Percentiles rank a stretch among this genome's conserved stretches.
These are phyloP conservation scores for Chrysotoxum bicinctum DNA, from an alignment of 2,888 invertebrate genomes.

Conservation along the genomic window DNA sequence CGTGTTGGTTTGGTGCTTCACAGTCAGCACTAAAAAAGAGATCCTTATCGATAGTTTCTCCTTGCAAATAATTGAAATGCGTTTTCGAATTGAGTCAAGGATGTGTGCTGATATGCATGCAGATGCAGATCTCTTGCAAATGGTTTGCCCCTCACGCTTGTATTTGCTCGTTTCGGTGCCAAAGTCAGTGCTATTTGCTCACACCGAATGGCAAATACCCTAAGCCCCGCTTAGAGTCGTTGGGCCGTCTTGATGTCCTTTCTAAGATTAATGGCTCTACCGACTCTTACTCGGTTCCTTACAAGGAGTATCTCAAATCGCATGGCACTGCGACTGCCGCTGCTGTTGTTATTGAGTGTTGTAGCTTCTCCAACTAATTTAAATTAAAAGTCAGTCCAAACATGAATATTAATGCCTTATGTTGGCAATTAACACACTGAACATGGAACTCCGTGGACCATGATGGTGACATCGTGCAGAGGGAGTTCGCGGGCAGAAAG, in stretches of 20 bases:
- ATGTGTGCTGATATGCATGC: constrained; percentile 31
- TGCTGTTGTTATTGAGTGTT: constrained; percentile 17
- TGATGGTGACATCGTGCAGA: not conserved
- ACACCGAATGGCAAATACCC: constrained; percentile 46
- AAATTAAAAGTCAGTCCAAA: constrained; percentile 74
- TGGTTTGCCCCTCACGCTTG: not conserved
- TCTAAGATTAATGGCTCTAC: constrained; percentile 52
- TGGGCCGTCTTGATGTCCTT: constrained; percentile 50
- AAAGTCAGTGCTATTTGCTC: constrained; percentile 60
- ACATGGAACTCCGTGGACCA: constrained; percentile 23
- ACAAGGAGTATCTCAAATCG: constrained; percentile 38
- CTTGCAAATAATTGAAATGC: constrained; percentile 66
- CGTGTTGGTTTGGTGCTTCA: constrained; percentile 37
- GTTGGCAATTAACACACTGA: constrained; percentile 74
- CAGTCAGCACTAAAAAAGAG: constrained; percentile 54
- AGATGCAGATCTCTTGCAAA: constrained; percentile 49
- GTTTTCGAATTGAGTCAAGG: constrained; percentile 69
- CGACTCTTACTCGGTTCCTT: constrained; percentile 28
- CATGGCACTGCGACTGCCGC: not conserved
- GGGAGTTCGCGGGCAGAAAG: not conserved
- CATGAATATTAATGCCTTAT: constrained; percentile 75
- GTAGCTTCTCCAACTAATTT: constrained; percentile 58
- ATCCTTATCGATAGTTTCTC: constrained; percentile 66
- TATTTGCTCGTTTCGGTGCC: constrained; percentile 32
- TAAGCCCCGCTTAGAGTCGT: not conserved